Evolutionary conservation across 2,113 vertebrate species (phyloP).

Genomic region (Rhinopithecus roxellana): DNA sequence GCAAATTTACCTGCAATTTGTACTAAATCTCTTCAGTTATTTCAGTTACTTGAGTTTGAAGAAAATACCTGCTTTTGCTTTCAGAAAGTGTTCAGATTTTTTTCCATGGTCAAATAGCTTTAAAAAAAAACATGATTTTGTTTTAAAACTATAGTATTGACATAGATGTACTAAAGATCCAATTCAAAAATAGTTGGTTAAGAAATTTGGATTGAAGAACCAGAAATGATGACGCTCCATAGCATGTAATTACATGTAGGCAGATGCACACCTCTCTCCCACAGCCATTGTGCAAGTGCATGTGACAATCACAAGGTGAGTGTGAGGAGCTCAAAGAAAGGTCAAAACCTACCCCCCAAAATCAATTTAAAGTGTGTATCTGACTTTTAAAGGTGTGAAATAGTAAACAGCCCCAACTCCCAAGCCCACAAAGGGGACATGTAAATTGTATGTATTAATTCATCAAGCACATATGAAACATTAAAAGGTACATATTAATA

Average conservation of each 20-base stretch:
- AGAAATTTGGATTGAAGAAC: conserved; percentile 58
- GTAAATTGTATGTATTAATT: not conserved
- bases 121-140: conserved; percentile 63
- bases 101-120: conserved; percentile 69
- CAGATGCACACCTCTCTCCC: not conserved
- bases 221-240: not conserved
- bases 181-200: conserved; percentile 52
- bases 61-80: conserved; percentile 72
- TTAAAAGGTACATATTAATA: not conserved
- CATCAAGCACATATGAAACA: not conserved
- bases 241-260: not conserved
- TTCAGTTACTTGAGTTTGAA: conserved; percentile 73
- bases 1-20: conserved; percentile 75
- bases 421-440: not conserved
- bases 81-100: conserved; percentile 69
- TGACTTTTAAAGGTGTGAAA: not conserved
- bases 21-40: conserved; percentile 76
- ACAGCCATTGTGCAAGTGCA: not conserved
- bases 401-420: not conserved
- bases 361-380: not conserved
- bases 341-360: not conserved
- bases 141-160: conserved; percentile 62
- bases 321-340: not conserved
- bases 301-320: not conserved
- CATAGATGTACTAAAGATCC: conserved; percentile 29